These are phyloP conservation scores for Acanthiza pusilla DNA, from an alignment of 2,797 vertebrate genomes.

Conservation along the genomic window DNA sequence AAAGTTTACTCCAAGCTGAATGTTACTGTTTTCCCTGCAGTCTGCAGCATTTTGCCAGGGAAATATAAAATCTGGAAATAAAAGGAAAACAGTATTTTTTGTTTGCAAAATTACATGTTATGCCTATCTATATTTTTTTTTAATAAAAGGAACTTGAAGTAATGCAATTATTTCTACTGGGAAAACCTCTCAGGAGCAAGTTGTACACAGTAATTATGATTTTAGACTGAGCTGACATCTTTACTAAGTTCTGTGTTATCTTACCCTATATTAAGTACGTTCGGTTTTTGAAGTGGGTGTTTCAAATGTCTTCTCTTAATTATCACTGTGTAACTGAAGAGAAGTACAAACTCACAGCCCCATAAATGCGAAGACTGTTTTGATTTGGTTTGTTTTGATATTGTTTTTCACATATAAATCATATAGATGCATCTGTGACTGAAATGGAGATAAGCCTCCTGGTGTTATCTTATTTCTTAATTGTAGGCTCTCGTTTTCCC, in stretches of 20 bases:
- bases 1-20: conserved; percentile 42
- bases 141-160: conserved; percentile 57
- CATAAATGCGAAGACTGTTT: conserved; percentile 49
- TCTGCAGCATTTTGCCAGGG: conserved; percentile 43
- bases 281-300: conserved; percentile 68
- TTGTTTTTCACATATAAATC: conserved; percentile 69
- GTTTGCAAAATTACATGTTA: conserved; percentile 65
- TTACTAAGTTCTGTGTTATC: conserved; percentile 63
- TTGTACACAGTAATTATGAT: conserved; percentile 71
- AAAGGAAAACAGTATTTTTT: conserved; percentile 58
- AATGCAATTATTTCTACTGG: conserved; percentile 66
- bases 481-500: conserved; percentile 41
- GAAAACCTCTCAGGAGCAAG: conserved; percentile 63
- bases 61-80: conserved; percentile 55
- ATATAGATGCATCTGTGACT: conserved; percentile 56
- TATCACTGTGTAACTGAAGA: conserved; percentile 66
- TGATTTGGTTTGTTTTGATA: conserved; percentile 68
- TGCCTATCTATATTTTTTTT: conserved; percentile 59
- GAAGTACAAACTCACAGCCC: conserved; percentile 50
- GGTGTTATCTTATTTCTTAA: conserved; percentile 65
- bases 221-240: conserved; percentile 67
- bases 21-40: conserved; percentile 47
- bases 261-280: conserved; percentile 68
- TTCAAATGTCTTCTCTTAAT: conserved; percentile 73
- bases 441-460: conserved; percentile 36